Evolutionary conservation across 2,888 invertebrate species (phyloP), one percentile per base, ranked within the genome.

Genomic region (Polia nebulosa): DNA sequence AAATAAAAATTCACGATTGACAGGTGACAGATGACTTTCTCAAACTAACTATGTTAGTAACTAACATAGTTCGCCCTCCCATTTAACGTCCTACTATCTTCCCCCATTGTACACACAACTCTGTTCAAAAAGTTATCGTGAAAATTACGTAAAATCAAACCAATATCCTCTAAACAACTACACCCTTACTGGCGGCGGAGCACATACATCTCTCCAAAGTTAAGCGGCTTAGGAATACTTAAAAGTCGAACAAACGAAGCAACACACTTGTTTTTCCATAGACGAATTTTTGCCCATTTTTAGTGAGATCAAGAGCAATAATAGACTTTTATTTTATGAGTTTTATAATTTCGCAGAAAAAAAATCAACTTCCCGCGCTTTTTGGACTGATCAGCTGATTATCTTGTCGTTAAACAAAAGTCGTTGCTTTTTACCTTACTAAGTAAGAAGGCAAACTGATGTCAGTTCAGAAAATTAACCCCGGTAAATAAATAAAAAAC

Each of bases 161-260:
- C 51, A 51, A 51, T 51, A 51, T 29, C 51, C 51, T 51, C 9
- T 51, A 51, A 51, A 29, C 51, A 51, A 51, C 51, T 29, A 51
- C 51, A 51, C 51, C 51, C 51, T 51, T 51, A 51, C 29, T 52
- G n/a, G 51, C 29, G 51, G 51, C 29, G 29, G 51, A 52, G 51
- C n/a, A 32, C 29, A 52, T 51, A 52, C 51, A 52, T 52, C 29
- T 52, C 3, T 52, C 51, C 29, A 52, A 52, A 52, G 51, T 52
- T 32, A 6, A 20, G 51, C 51, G 20, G 51, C 51, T 52, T 52
- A 32, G 51, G 51, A 52, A 13, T n/a, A 52, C n/a, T 29, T 52
- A 52, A 52, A 51, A 52, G 29, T 11, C 51, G 29, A 52, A 52
- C 51, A 52, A 52, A 29, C 1, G 51, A 52, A 29, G 49, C 49